Evolutionary conservation across 2,113 vertebrate species (phyloP).

Genomic region (Paramormyrops kingsleyae): DNA sequence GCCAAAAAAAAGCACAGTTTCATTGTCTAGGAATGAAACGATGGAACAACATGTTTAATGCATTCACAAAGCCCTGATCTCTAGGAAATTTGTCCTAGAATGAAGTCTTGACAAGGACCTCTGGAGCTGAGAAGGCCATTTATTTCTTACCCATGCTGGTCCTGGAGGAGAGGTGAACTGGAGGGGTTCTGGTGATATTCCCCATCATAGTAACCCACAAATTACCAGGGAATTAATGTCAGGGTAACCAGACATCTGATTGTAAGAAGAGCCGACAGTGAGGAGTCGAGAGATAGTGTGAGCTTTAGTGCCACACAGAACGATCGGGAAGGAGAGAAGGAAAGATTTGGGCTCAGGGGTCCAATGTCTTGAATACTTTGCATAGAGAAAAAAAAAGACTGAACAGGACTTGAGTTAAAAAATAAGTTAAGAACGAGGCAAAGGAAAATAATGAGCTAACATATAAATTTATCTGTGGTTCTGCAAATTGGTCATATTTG

Average conservation of each 20-base stretch:
- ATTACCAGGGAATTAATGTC: conserved; percentile 56
- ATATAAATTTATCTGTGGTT: not conserved
- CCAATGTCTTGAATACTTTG: not conserved
- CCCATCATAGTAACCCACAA: conserved; percentile 47
- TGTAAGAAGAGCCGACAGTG: conserved; percentile 20
- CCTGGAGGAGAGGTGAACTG: not conserved
- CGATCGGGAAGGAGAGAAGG: conserved; percentile 4
- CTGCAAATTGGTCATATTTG: not conserved
- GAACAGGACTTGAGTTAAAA: conserved; percentile 5
- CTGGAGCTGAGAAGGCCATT: not conserved
- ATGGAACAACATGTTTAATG: not conserved
- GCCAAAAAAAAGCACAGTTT: not conserved
- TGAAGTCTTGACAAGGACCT: not conserved
- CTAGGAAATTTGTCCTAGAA: not conserved
- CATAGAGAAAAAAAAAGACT: not conserved
- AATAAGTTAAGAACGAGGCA: not conserved
- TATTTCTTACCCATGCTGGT: not conserved
- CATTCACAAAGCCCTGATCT: not conserved
- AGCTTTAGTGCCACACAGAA: conserved; percentile 3
- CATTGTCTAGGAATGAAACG: not conserved
- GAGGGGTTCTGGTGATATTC: conserved; percentile 15
- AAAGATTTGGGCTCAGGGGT: not conserved
- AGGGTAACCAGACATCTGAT: conserved; percentile 34
- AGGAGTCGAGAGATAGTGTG: conserved; percentile 15
- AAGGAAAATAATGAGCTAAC: not conserved